Percentiles rank a stretch among this genome's conserved stretches.
Evolutionary conservation across 2,113 vertebrate genomes (phyloP).

Genomic region (Malurus elegans): DNA sequence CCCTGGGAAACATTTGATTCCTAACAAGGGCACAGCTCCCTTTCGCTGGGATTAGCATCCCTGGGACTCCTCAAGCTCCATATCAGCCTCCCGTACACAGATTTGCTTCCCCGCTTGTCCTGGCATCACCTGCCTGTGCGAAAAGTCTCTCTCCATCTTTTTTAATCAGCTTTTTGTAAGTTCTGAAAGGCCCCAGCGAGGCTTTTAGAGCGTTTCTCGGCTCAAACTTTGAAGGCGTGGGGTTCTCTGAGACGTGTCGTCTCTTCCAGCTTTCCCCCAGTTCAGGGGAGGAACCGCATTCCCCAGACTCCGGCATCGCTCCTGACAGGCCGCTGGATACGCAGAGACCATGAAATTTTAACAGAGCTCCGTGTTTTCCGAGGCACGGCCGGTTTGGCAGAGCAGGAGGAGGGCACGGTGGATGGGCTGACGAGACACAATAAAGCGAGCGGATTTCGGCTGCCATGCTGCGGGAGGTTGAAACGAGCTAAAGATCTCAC

Average conservation of each 20-base stretch:
- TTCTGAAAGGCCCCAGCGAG: not conserved
- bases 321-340: not conserved
- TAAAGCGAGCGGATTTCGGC: constrained; percentile 38
- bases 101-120: not conserved
- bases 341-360: not conserved
- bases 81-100: not conserved
- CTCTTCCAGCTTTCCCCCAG: not conserved
- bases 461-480: constrained; percentile 34
- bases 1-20: not conserved
- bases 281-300: not conserved
- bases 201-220: not conserved
- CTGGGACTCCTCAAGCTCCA: not conserved
- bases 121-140: not conserved
- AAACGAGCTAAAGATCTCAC: constrained; percentile 46
- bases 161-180: not conserved
- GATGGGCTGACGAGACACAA: constrained; percentile 3
- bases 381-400: not conserved
- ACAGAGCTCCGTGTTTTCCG: not conserved
- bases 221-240: rapidly evolving
- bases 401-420: not conserved
- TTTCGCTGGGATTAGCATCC: not conserved
- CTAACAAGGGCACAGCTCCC: not conserved
- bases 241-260: not conserved
- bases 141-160: not conserved
- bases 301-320: not conserved